Evolutionary conservation across 2,888 invertebrate species (phyloP).

Genomic region (Morpho deidamia): DNA sequence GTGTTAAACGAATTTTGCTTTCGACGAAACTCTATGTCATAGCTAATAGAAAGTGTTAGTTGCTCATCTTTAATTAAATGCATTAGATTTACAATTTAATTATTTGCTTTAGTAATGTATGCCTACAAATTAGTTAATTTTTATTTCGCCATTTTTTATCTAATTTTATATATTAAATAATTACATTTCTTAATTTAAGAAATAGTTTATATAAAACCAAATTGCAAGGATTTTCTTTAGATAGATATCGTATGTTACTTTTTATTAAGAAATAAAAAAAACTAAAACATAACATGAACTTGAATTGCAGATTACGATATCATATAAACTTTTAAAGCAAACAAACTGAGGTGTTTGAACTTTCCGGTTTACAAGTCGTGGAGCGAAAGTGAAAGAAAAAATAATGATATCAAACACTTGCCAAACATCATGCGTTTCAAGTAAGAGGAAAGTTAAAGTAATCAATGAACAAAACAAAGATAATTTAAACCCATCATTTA

Average conservation of each 20-base stretch:
- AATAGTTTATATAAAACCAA: too few species aligned
- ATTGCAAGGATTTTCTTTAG: too few species aligned
- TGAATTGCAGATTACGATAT: background rate
- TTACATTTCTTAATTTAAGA: too few species aligned
- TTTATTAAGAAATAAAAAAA: too few species aligned
- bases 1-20: conserved; percentile 74
- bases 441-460: background rate
- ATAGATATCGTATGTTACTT: too few species aligned
- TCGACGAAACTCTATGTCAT: conserved; percentile 55
- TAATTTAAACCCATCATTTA: background rate
- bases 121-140: too few species aligned
- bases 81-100: too few species aligned
- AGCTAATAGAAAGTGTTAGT: conserved; percentile 65
- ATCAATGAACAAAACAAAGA: background rate
- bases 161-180: too few species aligned
- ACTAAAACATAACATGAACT: background rate
- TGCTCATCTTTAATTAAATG: background rate
- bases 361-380: conserved; percentile 1
- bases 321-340: background rate
- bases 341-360: background rate
- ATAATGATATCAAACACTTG: background rate
- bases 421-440: background rate
- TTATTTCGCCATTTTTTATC: too few species aligned
- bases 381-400: conserved; percentile 5
- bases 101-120: too few species aligned